phyloP scores from a whole-genome alignment of 1,140 invertebrate species.

The Drosophila suzukii region DNA sequence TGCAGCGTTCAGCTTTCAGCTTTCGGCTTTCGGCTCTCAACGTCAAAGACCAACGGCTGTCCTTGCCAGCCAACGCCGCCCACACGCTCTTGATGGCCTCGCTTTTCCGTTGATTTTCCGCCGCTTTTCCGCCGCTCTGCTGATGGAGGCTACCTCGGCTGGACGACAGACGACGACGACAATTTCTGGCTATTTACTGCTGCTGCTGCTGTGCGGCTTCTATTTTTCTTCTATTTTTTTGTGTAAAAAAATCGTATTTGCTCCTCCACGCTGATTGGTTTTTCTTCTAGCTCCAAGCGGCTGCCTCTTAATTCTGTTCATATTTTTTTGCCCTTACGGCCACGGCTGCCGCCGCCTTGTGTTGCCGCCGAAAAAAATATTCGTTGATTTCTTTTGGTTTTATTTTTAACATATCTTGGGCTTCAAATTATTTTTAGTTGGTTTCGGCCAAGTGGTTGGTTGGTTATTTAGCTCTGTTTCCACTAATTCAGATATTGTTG shows the following conservation, averaged over 20 bases:
- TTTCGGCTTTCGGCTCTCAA: conserved; percentile 17
- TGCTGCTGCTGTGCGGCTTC: conserved; percentile 69
- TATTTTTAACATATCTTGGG: conserved; percentile 79
- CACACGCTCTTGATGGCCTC: conserved; percentile 61
- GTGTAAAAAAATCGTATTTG: conserved; percentile 11
- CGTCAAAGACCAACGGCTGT: conserved; percentile 61
- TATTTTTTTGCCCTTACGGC: conserved; percentile 45
- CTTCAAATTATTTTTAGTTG: conserved; percentile 75
- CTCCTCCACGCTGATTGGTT: conserved; percentile 57
- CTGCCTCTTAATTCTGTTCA: conserved; percentile 78
- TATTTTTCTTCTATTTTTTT: conserved; percentile 73
- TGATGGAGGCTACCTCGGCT: conserved; percentile 39
- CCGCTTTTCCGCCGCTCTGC: conserved; percentile 16
- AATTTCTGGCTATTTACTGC: conserved; percentile 54
- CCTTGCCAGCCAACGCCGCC: conserved; percentile 68
- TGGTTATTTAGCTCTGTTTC: conserved; percentile 49
- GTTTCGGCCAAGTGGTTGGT: conserved; percentile 61
- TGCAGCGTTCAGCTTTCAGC: no score
- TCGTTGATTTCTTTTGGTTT: conserved; percentile 66
- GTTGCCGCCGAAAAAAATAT: conserved; percentile 47
- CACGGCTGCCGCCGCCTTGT: conserved; percentile 34
- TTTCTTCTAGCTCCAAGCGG: conserved; percentile 67
- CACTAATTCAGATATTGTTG: conserved; percentile 60
- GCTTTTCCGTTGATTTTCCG: conserved; percentile 40
- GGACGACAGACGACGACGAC: conserved; percentile 11